Evolutionary conservation across 2,888 invertebrate species (phyloP).

Genomic region (Poecilus cupreus): DNA sequence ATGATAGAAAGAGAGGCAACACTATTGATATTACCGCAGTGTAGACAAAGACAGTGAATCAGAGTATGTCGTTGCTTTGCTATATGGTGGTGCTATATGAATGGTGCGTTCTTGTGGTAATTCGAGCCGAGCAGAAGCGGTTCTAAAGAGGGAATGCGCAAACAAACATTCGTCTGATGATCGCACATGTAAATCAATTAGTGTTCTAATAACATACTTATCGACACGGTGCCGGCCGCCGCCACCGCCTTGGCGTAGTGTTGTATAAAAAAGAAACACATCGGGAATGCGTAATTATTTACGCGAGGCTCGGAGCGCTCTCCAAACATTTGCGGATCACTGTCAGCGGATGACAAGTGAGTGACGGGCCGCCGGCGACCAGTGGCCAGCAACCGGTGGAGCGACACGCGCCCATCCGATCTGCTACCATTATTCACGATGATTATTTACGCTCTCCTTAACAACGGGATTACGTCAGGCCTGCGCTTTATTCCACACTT

Average conservation of each 20-base stretch:
- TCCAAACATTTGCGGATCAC: conserved; percentile 67
- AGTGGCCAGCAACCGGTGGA: conserved; percentile 64
- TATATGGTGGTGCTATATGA: not conserved
- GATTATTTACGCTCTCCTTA: conserved; percentile 59
- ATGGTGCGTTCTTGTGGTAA: conserved; percentile 6
- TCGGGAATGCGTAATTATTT: conserved; percentile 63
- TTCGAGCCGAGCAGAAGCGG: not conserved
- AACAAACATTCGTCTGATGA: conserved; percentile 46
- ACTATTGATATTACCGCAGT: too few species aligned
- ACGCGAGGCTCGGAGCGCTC: conserved; percentile 64
- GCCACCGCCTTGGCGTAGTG: not conserved
- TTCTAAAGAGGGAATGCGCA: conserved; percentile 24
- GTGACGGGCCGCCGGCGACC: conserved; percentile 64
- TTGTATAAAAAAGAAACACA: conserved; percentile 51
- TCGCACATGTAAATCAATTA: conserved; percentile 56
- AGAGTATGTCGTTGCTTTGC: too few species aligned
- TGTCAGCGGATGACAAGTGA: conserved; percentile 66
- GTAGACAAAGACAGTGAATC: too few species aligned
- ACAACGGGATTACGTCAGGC: conserved; percentile 47
- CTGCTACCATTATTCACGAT: conserved; percentile 53
- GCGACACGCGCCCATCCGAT: conserved; percentile 52
- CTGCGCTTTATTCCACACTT: conserved; percentile 52
- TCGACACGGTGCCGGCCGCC: conserved; percentile 9
- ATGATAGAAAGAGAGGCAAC: too few species aligned
- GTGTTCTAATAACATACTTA: conserved; percentile 55